phyloP scores from a whole-genome alignment of 2,888 invertebrate genomes.

The Bellardia bayeri region DNA sequence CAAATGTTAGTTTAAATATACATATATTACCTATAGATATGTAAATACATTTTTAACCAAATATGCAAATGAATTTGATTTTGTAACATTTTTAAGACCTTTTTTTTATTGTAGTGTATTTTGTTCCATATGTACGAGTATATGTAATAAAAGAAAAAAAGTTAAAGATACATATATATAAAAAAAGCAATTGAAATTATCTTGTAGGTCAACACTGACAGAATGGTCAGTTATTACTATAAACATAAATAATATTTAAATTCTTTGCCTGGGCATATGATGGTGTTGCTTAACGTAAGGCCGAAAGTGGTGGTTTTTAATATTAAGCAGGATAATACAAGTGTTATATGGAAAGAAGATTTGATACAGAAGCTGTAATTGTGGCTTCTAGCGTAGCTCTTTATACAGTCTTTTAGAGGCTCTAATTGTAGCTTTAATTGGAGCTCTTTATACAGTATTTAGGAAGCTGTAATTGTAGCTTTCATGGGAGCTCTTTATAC shows the following conservation, averaged over 20 bases:
- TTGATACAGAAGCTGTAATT: no score
- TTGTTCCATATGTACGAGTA: background rate
- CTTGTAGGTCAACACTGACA: slow-evolving; percentile 27
- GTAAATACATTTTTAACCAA: background rate
- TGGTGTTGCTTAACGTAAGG: no score
- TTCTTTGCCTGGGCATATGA: background rate
- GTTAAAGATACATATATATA: no score
- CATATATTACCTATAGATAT: background rate
- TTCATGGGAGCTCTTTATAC: no score
- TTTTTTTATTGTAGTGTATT: background rate
- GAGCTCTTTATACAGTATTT: no score
- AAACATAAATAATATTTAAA: slow-evolving; percentile 14
- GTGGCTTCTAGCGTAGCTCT: no score
- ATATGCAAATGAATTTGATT: slow-evolving; percentile 15
- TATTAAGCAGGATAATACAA: no score
- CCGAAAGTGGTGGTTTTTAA: no score
- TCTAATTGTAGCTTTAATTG: no score
- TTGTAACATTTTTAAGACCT: background rate
- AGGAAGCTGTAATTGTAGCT: no score
- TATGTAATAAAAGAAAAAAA: background rate
- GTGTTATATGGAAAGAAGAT: no score
- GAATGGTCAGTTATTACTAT: slow-evolving; percentile 13
- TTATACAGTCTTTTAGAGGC: no score
- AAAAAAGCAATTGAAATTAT: background rate
- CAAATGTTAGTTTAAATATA: slow-evolving; percentile 1